Percentiles rank a stretch among this genome's conserved stretches.
phyloP scores from a whole-genome alignment of 2,888 invertebrate species.

The Idaea dimidiata region DNA sequence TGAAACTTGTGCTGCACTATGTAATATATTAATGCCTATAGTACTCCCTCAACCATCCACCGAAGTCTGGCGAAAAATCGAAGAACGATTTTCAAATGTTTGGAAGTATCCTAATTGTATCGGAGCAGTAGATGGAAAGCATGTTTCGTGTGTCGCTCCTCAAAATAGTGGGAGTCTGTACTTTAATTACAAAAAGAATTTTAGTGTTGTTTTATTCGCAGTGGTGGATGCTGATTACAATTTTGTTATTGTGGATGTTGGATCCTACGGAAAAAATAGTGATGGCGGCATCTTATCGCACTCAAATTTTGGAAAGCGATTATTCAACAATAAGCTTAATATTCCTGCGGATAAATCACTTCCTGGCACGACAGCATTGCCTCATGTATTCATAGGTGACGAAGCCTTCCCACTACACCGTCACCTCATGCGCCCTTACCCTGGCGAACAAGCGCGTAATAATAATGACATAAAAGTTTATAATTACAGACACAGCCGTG shows the following conservation, averaged over 20 bases:
- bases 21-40: background rate
- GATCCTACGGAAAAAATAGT: background rate
- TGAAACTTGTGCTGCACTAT: background rate
- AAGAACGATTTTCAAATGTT: too few species aligned
- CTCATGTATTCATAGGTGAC: background rate
- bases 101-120: background rate
- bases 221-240: conserved; percentile 2
- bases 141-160: background rate
- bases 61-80: too few species aligned
- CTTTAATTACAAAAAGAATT: background rate
- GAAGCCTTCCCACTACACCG: background rate
- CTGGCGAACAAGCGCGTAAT: background rate
- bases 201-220: background rate
- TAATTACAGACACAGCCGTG: background rate
- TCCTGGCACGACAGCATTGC: background rate
- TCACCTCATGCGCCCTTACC: background rate
- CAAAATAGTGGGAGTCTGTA: background rate
- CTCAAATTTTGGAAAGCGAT: background rate
- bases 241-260: background rate
- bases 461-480: background rate
- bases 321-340: background rate
- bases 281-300: background rate
- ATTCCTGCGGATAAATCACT: background rate
- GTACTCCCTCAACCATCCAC: background rate
- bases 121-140: background rate